Conservation (phyloP, 2,888 invertebrate genomes). For the Sinotaia quadrata region DNA sequence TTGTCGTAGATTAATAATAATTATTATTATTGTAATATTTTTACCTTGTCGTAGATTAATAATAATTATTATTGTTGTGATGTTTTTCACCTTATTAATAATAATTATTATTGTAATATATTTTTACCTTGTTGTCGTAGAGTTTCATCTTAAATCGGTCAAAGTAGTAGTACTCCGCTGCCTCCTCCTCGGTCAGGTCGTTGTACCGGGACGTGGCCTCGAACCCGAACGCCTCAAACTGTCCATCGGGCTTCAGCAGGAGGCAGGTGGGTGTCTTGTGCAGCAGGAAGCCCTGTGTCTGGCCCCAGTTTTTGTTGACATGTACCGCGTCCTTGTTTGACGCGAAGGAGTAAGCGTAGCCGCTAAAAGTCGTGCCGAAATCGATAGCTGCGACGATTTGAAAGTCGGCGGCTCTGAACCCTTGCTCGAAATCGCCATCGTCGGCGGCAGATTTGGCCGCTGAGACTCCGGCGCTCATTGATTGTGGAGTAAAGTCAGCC, state of each 20-base stretch:
- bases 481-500: constrained; percentile 16
- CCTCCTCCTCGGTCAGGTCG: constrained; percentile 62
- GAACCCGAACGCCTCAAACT: constrained; percentile 65
- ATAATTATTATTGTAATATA: too few relatives aligned
- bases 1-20: too few relatives aligned
- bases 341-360: constrained; percentile 64
- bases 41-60: too few relatives aligned
- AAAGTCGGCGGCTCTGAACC: constrained; percentile 46
- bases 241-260: constrained; percentile 57
- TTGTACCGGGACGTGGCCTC: constrained; percentile 64
- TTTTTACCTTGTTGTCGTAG: constrained; percentile 63
- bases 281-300: constrained; percentile 62
- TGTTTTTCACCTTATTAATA: too few relatives aligned
- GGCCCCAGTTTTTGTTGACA: constrained; percentile 67
- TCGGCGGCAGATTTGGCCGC: constrained; percentile 31
- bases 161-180: constrained; percentile 57
- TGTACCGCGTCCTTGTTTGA: constrained; percentile 59
- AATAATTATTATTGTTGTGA: too few relatives aligned
- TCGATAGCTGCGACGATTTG: constrained; percentile 66
- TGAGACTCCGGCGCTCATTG: constrained; percentile 23
- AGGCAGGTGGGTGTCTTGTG: constrained; percentile 66
- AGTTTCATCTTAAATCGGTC: constrained; percentile 67
- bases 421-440: constrained; percentile 25
- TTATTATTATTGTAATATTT: too few relatives aligned
- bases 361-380: constrained; percentile 65